Base-by-base conservation (phyloP, 2,888 invertebrate genomes). In the Scelioninae gen. 1 region DNA sequence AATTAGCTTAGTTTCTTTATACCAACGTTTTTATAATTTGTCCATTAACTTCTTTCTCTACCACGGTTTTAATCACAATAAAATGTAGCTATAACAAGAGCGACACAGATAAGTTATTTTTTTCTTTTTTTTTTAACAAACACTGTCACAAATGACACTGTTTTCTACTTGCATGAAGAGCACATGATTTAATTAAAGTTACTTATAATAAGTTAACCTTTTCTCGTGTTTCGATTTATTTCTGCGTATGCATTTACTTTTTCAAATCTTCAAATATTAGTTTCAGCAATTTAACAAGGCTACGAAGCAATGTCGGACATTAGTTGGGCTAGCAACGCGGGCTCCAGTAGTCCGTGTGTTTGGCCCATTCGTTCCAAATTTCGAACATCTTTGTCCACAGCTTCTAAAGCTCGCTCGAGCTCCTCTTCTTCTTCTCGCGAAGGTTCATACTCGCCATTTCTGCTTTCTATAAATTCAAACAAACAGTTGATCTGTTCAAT, bases 401-500 rank as follows among this genome's bases (percentile, higher is more conserved):
- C 95, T 86, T 96, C 96, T 83, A 98, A 93, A 8, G 97, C 97
- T 79, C 97, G 95, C 90, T 97, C 97, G 87, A 98, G 93, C 91
- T 97, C 97, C 86, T 97, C 97, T 40, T 97, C 96, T 92, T 98
- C 97, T 90, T 97, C 97, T 90, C 95, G 94, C 60, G 95, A 94
- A 43, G 95, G 95, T 87, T 95, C 94, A 87, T 95, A 95, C 85
- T 95, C 95, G n/a, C 95, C 95, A 90, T 95, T 95, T 91, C 95
- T 95, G 90, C 95, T 95, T 88, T 94, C 95, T 95, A 88, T 78
- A 85, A 83, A 63, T 49, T 31, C 0, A 82, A 66, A 60, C 0
- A 15, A 43, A 16, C 11, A 32, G 23, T 32, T 32, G 5, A 7
- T 43, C n/a, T 10, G 43, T 43, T 10, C n/a, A 43, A 43, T n/a